These are phyloP conservation scores for Quadroppia sp. DNA, from an alignment of 2,888 invertebrate genomes.

Conservation along the genomic window DNA sequence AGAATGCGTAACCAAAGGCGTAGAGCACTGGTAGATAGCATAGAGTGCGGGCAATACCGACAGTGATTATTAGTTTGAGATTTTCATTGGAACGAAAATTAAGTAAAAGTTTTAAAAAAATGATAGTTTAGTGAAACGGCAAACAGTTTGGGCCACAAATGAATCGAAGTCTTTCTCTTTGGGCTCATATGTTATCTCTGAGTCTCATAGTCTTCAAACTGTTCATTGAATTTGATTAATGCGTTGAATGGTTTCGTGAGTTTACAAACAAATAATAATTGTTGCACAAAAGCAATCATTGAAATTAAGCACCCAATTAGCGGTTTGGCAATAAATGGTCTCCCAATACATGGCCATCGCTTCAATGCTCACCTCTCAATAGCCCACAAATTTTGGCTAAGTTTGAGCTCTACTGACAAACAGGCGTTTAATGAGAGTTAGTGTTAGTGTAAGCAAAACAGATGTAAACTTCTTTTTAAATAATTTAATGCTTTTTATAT, in stretches of 20 bases:
- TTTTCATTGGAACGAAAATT: not conserved
- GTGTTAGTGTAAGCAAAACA: not conserved
- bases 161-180: not conserved
- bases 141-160: not conserved
- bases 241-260: not conserved
- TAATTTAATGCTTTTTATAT: conserved; percentile 15
- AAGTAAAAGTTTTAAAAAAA: not conserved
- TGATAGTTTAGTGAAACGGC: not conserved
- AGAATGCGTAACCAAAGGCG: conserved; percentile 31
- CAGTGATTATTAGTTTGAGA: conserved; percentile 3
- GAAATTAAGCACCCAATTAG: conserved; percentile 27
- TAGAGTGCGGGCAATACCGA: not conserved
- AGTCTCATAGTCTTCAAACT: not conserved
- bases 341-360: not conserved
- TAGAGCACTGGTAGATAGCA: not conserved
- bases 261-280: conserved; percentile 28
- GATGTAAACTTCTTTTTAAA: not conserved
- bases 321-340: conserved; percentile 12
- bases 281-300: conserved; percentile 8
- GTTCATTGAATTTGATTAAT: conserved; percentile 30
- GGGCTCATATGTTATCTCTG: not conserved
- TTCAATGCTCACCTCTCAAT: conserved; percentile 21
- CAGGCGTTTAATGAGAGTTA: conserved; percentile 17
- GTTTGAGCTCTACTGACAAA: not conserved
- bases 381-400: not conserved